These are phyloP conservation scores for Corythoichthys intestinalis DNA, from an alignment of 2,113 vertebrate genomes.

Conservation along the genomic window DNA sequence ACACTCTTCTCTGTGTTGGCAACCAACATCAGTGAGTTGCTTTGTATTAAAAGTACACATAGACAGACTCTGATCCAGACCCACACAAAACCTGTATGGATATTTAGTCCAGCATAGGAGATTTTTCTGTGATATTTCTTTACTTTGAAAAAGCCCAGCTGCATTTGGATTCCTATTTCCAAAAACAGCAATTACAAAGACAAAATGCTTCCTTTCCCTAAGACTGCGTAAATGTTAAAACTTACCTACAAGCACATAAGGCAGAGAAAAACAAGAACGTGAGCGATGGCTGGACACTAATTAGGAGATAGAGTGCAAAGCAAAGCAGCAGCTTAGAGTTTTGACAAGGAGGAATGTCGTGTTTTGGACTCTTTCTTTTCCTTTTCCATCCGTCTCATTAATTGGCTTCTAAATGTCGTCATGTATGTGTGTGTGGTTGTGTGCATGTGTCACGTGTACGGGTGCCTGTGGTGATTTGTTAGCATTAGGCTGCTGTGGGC, in stretches of 20 bases:
- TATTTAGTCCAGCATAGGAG: neutral
- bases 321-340: slow-evolving; percentile 40
- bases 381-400: slow-evolving; percentile 36
- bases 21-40: slow-evolving; percentile 31
- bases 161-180: slow-evolving; percentile 1
- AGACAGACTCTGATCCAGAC: slow-evolving; percentile 20
- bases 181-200: slow-evolving; percentile 29
- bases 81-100: neutral
- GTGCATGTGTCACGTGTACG: slow-evolving; percentile 6
- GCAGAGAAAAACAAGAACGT: slow-evolving; percentile 10
- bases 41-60: slow-evolving; percentile 27
- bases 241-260: slow-evolving; percentile 3
- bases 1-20: slow-evolving; percentile 39
- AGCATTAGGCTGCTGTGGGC: slow-evolving; percentile 38
- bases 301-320: slow-evolving; percentile 41
- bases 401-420: slow-evolving; percentile 40
- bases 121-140: neutral
- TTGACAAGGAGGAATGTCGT: slow-evolving; percentile 50
- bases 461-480: slow-evolving; percentile 22
- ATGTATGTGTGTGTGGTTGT: slow-evolving; percentile 21
- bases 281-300: slow-evolving; percentile 42
- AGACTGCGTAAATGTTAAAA: slow-evolving; percentile 37
- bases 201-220: slow-evolving; percentile 13
- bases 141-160: neutral
- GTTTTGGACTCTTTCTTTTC: slow-evolving; percentile 28